A percentile compares a stretch with the other conserved stretches of the same genome.
phyloP scores from a whole-genome alignment of 2,797 vertebrate genomes.

The Caiman crocodilus region DNA sequence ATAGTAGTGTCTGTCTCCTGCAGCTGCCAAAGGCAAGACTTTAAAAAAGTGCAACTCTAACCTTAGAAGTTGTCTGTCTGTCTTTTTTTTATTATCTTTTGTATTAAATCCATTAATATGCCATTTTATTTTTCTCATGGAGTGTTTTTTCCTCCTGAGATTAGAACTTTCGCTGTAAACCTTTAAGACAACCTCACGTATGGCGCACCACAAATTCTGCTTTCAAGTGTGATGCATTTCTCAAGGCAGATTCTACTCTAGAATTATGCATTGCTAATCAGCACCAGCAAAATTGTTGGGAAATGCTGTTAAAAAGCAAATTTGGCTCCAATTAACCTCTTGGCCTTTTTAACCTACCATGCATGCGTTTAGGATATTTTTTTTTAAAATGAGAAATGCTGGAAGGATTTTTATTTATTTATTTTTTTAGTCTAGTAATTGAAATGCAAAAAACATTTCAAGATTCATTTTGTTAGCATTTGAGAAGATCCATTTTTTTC shows the following conservation, averaged over 20 bases:
- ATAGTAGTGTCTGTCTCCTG: not conserved
- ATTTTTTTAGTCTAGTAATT: not conserved
- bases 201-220: not conserved
- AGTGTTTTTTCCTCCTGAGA: not conserved
- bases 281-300: not conserved
- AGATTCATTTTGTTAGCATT: not conserved
- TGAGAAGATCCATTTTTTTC: not conserved
- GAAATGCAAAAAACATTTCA: not conserved
- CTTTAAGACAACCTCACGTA: not conserved
- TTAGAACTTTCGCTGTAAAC: not conserved
- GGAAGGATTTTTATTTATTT: not conserved
- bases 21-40: not conserved
- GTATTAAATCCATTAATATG: rapidly evolving
- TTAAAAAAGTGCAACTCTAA: not conserved
- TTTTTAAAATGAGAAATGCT: not conserved
- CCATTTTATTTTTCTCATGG: not conserved
- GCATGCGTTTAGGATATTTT: not conserved
- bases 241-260: not conserved
- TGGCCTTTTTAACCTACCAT: not conserved
- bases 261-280: not conserved
- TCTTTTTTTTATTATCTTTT: not conserved
- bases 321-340: not conserved
- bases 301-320: not conserved
- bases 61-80: not conserved
- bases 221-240: rapidly evolving